A percentile compares a stretch with the other conserved stretches of the same genome.
These are phyloP conservation scores for Heliconius erato DNA, from an alignment of 2,888 invertebrate genomes.

Conservation along the genomic window DNA sequence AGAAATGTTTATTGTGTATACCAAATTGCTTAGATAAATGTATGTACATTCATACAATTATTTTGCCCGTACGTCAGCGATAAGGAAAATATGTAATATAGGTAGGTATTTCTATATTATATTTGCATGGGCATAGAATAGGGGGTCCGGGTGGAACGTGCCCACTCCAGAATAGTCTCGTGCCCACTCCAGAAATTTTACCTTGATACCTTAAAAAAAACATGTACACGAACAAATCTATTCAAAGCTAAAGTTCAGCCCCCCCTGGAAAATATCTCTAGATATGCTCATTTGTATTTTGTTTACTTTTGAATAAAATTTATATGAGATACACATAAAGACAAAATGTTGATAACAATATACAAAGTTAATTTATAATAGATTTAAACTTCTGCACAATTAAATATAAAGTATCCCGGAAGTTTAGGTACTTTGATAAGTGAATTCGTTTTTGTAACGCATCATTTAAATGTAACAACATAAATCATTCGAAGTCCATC, in stretches of 20 bases:
- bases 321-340: background rate
- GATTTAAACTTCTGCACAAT: background rate
- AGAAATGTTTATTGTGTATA: background rate
- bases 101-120: background rate
- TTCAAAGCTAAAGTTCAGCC: too few relatives aligned
- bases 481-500: constrained; percentile 10
- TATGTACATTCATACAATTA: constrained; percentile 1
- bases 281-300: too few relatives aligned
- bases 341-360: background rate
- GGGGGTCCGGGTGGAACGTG: too few relatives aligned
- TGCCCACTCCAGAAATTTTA: too few relatives aligned
- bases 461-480: background rate
- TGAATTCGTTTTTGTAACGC: background rate
- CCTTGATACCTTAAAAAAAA: too few relatives aligned
- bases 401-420: background rate
- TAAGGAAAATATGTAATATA: constrained; percentile 8
- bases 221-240: too few relatives aligned
- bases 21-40: background rate
- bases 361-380: background rate
- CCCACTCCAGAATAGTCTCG: too few relatives aligned
- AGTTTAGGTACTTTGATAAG: background rate
- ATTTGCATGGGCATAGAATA: too few relatives aligned
- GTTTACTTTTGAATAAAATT: background rate
- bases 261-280: too few relatives aligned
- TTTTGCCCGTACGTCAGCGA: constrained; percentile 11